phyloP scores from a whole-genome alignment of 2,113 vertebrate genomes.

The Pionites leucogaster region DNA sequence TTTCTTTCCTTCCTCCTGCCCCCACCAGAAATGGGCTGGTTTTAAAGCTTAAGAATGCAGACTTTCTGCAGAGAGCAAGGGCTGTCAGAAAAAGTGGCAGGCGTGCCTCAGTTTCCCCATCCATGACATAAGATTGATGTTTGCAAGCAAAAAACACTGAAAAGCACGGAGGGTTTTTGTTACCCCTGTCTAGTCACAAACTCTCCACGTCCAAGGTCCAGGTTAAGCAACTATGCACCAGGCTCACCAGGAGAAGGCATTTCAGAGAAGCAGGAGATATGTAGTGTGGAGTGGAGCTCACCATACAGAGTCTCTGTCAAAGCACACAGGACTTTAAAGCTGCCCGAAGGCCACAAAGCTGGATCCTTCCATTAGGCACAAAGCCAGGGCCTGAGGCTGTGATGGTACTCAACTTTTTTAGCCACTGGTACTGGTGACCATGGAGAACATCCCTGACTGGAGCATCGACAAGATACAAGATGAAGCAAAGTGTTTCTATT shows the following conservation, averaged over 20 bases:
- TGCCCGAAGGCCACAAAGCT: neutral
- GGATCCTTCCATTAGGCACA: neutral
- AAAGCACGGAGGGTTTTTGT: neutral
- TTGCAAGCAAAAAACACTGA: neutral
- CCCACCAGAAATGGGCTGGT: neutral
- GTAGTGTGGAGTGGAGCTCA: fast-evolving
- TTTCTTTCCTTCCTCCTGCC: neutral
- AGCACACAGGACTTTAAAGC: neutral
- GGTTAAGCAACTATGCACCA: neutral
- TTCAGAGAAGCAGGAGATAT: neutral
- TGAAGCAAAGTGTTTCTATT: neutral
- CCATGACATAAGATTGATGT: neutral
- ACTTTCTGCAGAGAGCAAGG: neutral
- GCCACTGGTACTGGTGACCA: neutral
- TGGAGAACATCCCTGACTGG: neutral
- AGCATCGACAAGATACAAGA: neutral
- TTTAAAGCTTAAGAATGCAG: neutral
- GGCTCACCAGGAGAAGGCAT: neutral
- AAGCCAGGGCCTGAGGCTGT: neutral
- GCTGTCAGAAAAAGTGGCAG: neutral
- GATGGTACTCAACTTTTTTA: neutral
- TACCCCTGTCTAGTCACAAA: neutral
- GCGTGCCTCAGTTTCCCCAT: neutral
- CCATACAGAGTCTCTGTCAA: neutral
- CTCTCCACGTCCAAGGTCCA: neutral